A percentile compares a stretch with the other conserved stretches of the same genome.
phyloP scores from a whole-genome alignment of 2,113 vertebrate species.

The Barbus barbus region DNA sequence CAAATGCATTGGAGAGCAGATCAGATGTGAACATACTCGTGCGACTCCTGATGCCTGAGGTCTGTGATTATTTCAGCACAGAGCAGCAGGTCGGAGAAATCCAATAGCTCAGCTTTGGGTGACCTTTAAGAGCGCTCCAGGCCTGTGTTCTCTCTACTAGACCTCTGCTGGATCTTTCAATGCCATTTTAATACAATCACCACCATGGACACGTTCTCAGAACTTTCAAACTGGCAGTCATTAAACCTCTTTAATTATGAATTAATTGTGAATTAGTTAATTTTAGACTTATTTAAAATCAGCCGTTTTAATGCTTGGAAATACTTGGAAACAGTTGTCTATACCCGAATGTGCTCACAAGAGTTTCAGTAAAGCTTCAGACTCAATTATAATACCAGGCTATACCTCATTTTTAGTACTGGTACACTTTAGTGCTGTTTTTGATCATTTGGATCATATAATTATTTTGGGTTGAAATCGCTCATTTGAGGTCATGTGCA shows the following conservation, averaged over 20 bases:
- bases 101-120: conserved; percentile 18
- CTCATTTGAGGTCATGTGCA: neutral
- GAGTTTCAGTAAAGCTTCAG: neutral
- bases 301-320: neutral
- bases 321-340: neutral
- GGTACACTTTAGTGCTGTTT: neutral
- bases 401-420: neutral
- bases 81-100: conserved; percentile 26
- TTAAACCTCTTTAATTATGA: neutral
- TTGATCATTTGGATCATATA: neutral
- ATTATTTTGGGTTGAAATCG: neutral
- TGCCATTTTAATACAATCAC: conserved; percentile 22
- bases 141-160: neutral
- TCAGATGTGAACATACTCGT: neutral
- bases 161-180: conserved; percentile 13
- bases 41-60: conserved; percentile 15
- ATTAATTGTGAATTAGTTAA: neutral
- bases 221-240: neutral
- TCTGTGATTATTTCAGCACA: conserved; percentile 27
- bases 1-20: neutral
- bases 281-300: neutral
- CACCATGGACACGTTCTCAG: neutral
- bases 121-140: conserved; percentile 23
- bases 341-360: neutral
- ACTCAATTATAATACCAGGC: neutral